These are phyloP conservation scores for Australoheros scitulus DNA, from an alignment of 2,113 vertebrate species.

Conservation along the genomic window DNA sequence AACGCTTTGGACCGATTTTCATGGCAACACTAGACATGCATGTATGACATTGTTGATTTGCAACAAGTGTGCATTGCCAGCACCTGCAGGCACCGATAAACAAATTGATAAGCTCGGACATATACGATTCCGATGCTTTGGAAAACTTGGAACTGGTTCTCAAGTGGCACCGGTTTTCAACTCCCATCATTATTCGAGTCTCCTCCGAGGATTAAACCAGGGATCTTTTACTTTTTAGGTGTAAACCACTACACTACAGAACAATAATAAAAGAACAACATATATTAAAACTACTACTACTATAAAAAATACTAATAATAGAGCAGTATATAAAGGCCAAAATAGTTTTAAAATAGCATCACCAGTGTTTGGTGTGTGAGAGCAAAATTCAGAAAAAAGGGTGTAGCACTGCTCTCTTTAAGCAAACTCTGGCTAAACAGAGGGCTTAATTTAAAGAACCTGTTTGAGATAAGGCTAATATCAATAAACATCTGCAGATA, in stretches of 20 bases:
- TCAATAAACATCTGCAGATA: neutral
- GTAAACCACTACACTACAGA: fast-evolving
- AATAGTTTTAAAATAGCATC: neutral
- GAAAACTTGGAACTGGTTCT: neutral
- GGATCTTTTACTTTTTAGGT: neutral
- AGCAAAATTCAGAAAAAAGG: neutral
- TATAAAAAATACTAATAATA: neutral
- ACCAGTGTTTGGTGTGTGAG: neutral
- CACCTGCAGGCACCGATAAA: neutral
- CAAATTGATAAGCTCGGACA: neutral
- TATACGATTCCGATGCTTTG: neutral
- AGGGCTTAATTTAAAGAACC: neutral
- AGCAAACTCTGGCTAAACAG: neutral
- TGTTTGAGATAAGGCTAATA: neutral
- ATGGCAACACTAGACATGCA: neutral
- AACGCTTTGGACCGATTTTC: neutral
- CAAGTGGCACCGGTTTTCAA: neutral
- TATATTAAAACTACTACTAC: neutral
- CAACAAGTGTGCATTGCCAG: neutral
- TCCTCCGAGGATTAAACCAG: neutral
- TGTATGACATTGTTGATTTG: neutral
- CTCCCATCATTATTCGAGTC: neutral
- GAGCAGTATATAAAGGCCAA: neutral
- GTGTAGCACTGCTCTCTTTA: neutral
- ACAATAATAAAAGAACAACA: neutral